Percentiles rank a stretch among this genome's conserved stretches.
Evolutionary conservation across 1,140 invertebrate genomes (phyloP).

Genomic region (Dendroctonus ponderosae): DNA sequence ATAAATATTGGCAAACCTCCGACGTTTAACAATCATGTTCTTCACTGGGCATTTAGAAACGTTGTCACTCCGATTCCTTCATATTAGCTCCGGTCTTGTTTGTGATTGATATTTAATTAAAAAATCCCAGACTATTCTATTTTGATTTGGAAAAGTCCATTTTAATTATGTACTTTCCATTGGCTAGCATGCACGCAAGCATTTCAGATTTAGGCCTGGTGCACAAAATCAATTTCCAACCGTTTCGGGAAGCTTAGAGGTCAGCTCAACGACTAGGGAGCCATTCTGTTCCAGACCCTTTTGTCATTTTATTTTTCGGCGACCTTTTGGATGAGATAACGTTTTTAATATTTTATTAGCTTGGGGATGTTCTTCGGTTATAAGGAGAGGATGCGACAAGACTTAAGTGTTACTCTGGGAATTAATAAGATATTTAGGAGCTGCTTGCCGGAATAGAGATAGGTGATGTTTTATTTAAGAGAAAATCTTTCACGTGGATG

Average conservation of each 20-base stretch:
- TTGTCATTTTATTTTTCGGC: conserved; percentile 33
- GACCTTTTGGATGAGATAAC: conserved; percentile 29
- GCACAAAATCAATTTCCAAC: conserved; percentile 28
- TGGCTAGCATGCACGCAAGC: too few species aligned
- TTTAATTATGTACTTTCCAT: too few species aligned
- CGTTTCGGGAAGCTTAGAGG: conserved; percentile 23
- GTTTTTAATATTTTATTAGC: conserved; percentile 33
- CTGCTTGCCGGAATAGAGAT: conserved; percentile 20
- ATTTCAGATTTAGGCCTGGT: conserved; percentile 20
- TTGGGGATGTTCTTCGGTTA: conserved; percentile 10
- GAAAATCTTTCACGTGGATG: conserved; percentile 15
- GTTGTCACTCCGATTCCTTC: too few species aligned
- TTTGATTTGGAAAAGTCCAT: too few species aligned
- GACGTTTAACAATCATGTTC: too few species aligned
- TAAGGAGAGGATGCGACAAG: conserved; percentile 26
- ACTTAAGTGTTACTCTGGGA: conserved; percentile 32
- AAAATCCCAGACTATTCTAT: too few species aligned
- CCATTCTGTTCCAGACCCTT: conserved; percentile 25
- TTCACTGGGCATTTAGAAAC: too few species aligned
- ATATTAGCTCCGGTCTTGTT: too few species aligned
- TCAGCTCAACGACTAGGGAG: conserved; percentile 19
- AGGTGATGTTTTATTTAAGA: conserved; percentile 23
- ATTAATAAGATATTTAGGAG: conserved; percentile 32
- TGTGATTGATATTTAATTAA: too few species aligned
- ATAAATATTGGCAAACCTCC: too few species aligned